Conservation (phyloP, 2,113 vertebrate species). For the Corythoichthys intestinalis region DNA sequence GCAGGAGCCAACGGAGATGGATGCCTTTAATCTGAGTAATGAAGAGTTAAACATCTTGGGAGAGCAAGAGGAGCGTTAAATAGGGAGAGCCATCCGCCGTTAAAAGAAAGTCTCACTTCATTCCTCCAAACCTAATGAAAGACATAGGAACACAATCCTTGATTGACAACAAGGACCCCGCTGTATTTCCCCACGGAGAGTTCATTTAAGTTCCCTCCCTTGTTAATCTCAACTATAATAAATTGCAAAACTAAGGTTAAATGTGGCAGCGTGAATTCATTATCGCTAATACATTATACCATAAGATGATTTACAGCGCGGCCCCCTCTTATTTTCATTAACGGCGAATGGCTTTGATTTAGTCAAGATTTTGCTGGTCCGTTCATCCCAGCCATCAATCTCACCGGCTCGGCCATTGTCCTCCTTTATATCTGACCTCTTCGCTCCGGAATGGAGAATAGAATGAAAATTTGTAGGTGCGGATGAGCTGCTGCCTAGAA, state of each 20-base stretch:
- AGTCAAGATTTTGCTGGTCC: conserved; percentile 46
- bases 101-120: conserved; percentile 77
- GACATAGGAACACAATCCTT: conserved; percentile 72
- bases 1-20: conserved; percentile 72
- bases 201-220: conserved; percentile 73
- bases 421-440: conserved; percentile 64
- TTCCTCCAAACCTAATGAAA: conserved; percentile 73
- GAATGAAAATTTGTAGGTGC: conserved; percentile 58
- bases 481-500: conserved; percentile 51
- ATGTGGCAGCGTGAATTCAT: conserved; percentile 77
- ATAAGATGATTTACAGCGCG: conserved; percentile 75
- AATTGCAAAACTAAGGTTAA: conserved; percentile 81
- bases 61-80: conserved; percentile 69
- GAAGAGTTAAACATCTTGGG: conserved; percentile 78
- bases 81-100: conserved; percentile 59
- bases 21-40: conserved; percentile 80
- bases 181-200: conserved; percentile 75
- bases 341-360: conserved; percentile 70
- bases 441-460: conserved; percentile 51
- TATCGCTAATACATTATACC: conserved; percentile 76
- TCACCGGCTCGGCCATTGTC: conserved; percentile 64
- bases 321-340: conserved; percentile 72
- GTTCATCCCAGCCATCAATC: conserved; percentile 65
- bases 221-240: conserved; percentile 81
- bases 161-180: conserved; percentile 74